Conservation (phyloP, 2,888 invertebrate species). For the Bursaphelenchus okinawaensis region DNA sequence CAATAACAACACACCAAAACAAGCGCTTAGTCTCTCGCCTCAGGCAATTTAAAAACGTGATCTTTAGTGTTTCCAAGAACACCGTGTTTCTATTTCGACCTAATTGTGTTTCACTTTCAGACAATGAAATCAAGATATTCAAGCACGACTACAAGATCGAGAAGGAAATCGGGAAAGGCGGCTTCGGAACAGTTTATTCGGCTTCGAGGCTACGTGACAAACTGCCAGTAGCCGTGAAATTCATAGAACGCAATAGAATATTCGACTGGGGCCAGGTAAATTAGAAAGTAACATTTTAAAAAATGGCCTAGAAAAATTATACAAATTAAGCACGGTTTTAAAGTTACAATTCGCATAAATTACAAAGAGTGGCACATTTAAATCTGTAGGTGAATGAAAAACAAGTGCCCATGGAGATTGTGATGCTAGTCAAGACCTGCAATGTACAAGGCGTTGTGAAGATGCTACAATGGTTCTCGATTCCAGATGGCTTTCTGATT, state of each 20-base stretch:
- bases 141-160: slow-evolving; percentile 49
- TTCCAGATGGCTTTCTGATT: slow-evolving; percentile 54
- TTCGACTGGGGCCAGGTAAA: slow-evolving; percentile 47
- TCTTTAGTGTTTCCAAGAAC: too few species aligned
- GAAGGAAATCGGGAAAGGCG: slow-evolving; percentile 50
- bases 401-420: slow-evolving; percentile 54
- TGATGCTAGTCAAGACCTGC: slow-evolving; percentile 47
- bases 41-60: too few species aligned
- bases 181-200: slow-evolving; percentile 39
- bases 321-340: background rate
- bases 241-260: slow-evolving; percentile 48
- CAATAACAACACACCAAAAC: too few species aligned
- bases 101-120: too few species aligned
- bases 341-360: too few species aligned
- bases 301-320: background rate
- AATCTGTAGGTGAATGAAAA: slow-evolving; percentile 45
- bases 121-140: slow-evolving; percentile 51
- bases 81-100: too few species aligned
- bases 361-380: too few species aligned
- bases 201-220: slow-evolving; percentile 41
- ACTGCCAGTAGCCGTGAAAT: slow-evolving; percentile 52
- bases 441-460: slow-evolving; percentile 47
- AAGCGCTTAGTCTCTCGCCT: too few species aligned
- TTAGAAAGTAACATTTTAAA: too few species aligned
- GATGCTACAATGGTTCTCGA: slow-evolving; percentile 51